Conservation (phyloP, 2,113 vertebrate species). For the Cyprinodon brontotheroides region DNA sequence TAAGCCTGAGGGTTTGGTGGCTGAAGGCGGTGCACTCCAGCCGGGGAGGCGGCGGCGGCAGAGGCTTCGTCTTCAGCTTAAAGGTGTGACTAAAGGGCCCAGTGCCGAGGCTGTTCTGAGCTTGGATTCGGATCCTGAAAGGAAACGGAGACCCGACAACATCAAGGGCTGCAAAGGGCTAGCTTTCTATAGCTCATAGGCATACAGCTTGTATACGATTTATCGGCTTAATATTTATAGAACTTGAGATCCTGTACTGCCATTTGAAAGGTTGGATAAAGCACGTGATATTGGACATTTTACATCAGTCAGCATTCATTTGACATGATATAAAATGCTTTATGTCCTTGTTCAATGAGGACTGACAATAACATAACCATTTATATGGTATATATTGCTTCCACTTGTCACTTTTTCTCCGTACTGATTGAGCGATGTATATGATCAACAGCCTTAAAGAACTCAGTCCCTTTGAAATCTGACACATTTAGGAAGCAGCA, state of each 20-base stretch:
- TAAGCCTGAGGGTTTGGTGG: slow-evolving; percentile 97
- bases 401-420: neutral
- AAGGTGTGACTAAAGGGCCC: slow-evolving; percentile 96
- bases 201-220: neutral
- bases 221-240: neutral
- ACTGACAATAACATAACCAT: too few relatives aligned
- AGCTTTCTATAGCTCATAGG: neutral
- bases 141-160: neutral
- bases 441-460: neutral
- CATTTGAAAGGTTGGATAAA: neutral
- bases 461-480: neutral
- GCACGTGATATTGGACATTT: neutral
- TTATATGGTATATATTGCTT: neutral
- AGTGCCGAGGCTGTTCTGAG: slow-evolving; percentile 92
- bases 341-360: too few relatives aligned
- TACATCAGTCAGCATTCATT: neutral
- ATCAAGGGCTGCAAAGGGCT: slow-evolving; percentile 5
- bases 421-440: too few relatives aligned
- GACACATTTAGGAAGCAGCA: neutral
- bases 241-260: neutral
- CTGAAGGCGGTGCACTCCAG: slow-evolving; percentile 95
- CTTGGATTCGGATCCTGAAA: slow-evolving; percentile 93
- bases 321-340: neutral
- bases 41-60: slow-evolving; percentile 92
- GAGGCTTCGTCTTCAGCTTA: slow-evolving; percentile 97